Percentiles rank a stretch among this genome's conserved stretches.
Evolutionary conservation across 1,140 invertebrate genomes (phyloP).

Genomic region (Liolophura sinensis): DNA sequence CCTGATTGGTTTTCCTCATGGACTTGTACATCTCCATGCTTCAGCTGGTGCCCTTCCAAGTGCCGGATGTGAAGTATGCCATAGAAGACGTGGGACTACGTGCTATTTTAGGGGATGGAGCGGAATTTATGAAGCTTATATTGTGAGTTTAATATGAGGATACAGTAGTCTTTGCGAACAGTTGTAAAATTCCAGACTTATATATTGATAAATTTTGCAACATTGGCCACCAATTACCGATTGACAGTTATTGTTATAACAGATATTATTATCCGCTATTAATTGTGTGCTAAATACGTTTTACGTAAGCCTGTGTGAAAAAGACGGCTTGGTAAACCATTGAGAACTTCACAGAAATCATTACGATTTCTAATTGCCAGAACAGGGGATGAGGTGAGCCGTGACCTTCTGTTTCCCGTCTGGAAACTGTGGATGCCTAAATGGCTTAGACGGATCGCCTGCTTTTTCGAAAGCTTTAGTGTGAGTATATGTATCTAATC

Average conservation of each 20-base stretch:
- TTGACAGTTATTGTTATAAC: constrained; percentile 14
- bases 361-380: too few species aligned
- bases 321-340: too few species aligned
- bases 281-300: constrained; percentile 7
- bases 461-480: too few species aligned
- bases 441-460: too few species aligned
- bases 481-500: too few species aligned
- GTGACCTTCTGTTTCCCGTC: too few species aligned
- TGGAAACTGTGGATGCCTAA: too few species aligned
- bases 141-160: constrained; percentile 27
- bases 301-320: too few species aligned
- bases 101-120: constrained; percentile 23
- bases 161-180: constrained; percentile 14
- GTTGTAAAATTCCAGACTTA: constrained; percentile 6
- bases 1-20: neutral
- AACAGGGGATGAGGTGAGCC: too few species aligned
- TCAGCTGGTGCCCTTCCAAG: constrained; percentile 14
- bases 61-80: constrained; percentile 12
- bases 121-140: constrained; percentile 26
- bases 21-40: too few species aligned
- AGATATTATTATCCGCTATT: constrained; percentile 19
- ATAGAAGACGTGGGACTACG: constrained; percentile 17
- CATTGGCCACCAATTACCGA: constrained; percentile 23
- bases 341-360: too few species aligned
- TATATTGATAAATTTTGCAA: constrained; percentile 15